Percentiles rank a stretch among this genome's conserved stretches.
Evolutionary conservation across 1,140 invertebrate species (phyloP).

Genomic region (Cherax quadricarinatus): DNA sequence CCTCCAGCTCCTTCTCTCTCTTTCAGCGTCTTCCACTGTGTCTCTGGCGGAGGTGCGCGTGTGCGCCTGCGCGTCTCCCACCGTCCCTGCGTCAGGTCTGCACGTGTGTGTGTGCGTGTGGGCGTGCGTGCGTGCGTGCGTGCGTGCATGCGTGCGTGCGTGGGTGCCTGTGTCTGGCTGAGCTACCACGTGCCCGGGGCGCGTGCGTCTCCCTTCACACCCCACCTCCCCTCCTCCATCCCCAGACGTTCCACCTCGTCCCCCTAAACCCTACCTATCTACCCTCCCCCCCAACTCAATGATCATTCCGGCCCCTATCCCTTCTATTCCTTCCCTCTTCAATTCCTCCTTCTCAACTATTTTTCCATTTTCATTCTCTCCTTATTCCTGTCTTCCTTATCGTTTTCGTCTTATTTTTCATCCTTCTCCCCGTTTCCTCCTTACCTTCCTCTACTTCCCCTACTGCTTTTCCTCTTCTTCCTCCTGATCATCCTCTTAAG

Average conservation of each 20-base stretch:
- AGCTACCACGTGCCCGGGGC: too few species aligned
- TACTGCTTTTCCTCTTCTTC: too few species aligned
- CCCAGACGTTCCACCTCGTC: too few species aligned
- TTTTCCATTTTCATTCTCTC: not conserved
- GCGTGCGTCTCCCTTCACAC: not conserved
- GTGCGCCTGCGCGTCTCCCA: not conserved
- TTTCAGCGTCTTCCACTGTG: not conserved
- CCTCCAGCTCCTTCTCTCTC: not conserved
- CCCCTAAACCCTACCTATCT: not conserved
- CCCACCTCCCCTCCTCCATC: too few species aligned
- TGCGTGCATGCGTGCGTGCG: not conserved
- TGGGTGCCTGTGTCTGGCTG: too few species aligned
- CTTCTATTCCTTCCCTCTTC: not conserved
- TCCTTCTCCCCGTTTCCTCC: not conserved
- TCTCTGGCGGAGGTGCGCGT: too few species aligned
- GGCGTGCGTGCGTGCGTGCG: not conserved
- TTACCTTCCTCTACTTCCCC: too few species aligned
- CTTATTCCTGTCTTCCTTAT: not conserved
- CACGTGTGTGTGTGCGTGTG: too few species aligned
- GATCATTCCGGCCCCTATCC: not conserved
- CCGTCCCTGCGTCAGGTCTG: not conserved
- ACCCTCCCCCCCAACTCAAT: not conserved
- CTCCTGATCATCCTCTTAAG: not conserved
- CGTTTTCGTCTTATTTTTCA: not conserved
- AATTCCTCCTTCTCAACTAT: not conserved